phyloP scores from a whole-genome alignment of 2,797 vertebrate species.

The Xyrichtys novacula region DNA sequence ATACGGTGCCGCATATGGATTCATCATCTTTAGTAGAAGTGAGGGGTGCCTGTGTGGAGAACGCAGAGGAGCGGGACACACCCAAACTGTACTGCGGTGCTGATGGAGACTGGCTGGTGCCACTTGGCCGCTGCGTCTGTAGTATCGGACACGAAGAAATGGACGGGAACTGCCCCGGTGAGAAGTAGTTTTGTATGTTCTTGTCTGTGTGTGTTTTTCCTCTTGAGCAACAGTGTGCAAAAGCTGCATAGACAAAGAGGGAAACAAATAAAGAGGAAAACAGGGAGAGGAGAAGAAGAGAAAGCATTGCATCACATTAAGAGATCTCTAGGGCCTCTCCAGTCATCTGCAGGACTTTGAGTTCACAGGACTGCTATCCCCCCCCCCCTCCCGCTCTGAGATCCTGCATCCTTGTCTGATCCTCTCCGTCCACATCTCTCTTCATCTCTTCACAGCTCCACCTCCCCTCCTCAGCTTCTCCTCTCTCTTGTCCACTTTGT shows the following conservation, averaged over 20 bases:
- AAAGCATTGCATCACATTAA: slow-evolving; percentile 51
- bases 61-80: slow-evolving; percentile 95
- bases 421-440: slow-evolving; percentile 57
- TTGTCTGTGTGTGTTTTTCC: slow-evolving; percentile 25
- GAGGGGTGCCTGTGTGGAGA: slow-evolving; percentile 93
- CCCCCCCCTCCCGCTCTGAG: slow-evolving; percentile 52
- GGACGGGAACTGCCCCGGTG: slow-evolving; percentile 93
- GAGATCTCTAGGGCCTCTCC: slow-evolving; percentile 60
- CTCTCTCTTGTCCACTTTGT: slow-evolving; percentile 50
- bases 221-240: slow-evolving; percentile 5
- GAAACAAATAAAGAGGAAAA: slow-evolving; percentile 14
- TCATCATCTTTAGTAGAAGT: slow-evolving; percentile 98
- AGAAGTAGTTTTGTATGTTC: slow-evolving; percentile 65
- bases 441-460: slow-evolving; percentile 49
- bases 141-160: slow-evolving; percentile 93
- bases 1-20: slow-evolving; percentile 95
- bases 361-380: slow-evolving; percentile 51
- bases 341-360: slow-evolving; percentile 61
- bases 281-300: slow-evolving; percentile 4
- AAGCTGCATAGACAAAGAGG: slow-evolving; percentile 35
- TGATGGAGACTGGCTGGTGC: slow-evolving; percentile 97
- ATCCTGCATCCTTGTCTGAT: slow-evolving; percentile 60
- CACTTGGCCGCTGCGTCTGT: slow-evolving; percentile 96
- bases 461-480: slow-evolving; percentile 47
- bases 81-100: slow-evolving; percentile 97